Conservation (phyloP, 2,888 invertebrate genomes). For the Netelia fuscicornis region DNA sequence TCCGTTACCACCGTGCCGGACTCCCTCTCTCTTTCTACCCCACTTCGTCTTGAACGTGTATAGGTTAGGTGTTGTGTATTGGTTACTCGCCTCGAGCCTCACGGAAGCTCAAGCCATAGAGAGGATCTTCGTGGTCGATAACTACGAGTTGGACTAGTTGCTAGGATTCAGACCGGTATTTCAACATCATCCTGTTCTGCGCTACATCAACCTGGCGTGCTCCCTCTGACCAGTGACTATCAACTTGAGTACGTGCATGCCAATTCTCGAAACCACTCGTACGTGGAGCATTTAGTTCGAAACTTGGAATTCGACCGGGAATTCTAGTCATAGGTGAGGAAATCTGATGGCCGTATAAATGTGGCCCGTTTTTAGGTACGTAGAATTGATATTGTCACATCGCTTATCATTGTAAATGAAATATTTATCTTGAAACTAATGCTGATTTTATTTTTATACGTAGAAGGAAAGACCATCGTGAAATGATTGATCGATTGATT, state of each 20-base stretch:
- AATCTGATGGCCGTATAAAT: no score
- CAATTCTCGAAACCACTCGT: neutral
- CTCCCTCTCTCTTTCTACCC: neutral
- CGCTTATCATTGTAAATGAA: no score
- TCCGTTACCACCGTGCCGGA: conserved; percentile 44
- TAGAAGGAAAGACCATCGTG: no score
- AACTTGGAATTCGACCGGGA: neutral
- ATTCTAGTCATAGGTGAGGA: no score
- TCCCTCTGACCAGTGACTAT: conserved; percentile 54
- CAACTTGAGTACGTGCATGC: conserved; percentile 18
- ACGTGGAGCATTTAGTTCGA: neutral
- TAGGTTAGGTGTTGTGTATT: conserved; percentile 40
- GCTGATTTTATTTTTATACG: no score
- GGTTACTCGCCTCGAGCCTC: conserved; percentile 64
- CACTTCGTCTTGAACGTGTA: conserved; percentile 11
- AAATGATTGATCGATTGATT: no score
- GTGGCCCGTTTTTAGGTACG: no score
- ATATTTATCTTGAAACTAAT: no score
- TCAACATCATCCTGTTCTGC: conserved; percentile 65
- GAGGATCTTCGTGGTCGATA: conserved; percentile 66
- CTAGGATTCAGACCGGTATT: conserved; percentile 68
- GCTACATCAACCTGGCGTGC: conserved; percentile 62
- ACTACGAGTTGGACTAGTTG: conserved; percentile 66
- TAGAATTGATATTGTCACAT: no score
- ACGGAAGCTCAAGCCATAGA: conserved; percentile 63